Base-by-base conservation (phyloP, 2,797 vertebrate species). In the Poeciliopsis infans region DNA sequence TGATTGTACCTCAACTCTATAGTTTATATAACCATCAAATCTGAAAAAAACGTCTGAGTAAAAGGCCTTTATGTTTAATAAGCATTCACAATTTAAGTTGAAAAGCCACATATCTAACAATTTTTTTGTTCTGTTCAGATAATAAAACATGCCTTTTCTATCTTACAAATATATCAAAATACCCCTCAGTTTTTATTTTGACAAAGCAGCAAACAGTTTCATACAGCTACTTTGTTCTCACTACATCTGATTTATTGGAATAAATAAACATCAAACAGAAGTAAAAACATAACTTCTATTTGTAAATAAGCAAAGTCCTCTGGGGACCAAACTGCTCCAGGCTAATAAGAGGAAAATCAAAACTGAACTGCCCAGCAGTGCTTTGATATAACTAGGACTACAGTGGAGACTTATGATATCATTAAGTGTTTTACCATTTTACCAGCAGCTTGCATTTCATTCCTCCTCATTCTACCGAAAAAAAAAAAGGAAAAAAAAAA, bases 361-460 rank as follows among this genome's bases (percentile, higher is more conserved):
- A 87, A 79, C 82, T 81, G n/a, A 85, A 88, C 88, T 82, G 74
- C 72, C 80, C 80, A 74, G 76, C 10, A 10, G 31, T 74, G 74
- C 66, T 86, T 90, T 88, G 71, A 88, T 83, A 73, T 75, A 76
- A 82, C 70, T n/a, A 47, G 33, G 61, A 83, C 71, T 77, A 5
- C 31, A 86, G 81, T 64, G 39, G 28, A 77, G 69, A 79, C 66
- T 64, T 79, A 57, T 72, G 57, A 13, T 10, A 66, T 23, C 36
- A 71, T 31, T n/a, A 83, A 70, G 75, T 75, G 85, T 86, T 91
- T 89, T 83, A 89, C 89, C 71, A 84, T 90, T 83, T 85, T 79
- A 72, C 76, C 49, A 87, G 86, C 80, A 82, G 74, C 75, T 79
- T 76, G 68, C 43, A 57, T 81, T 84, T 79, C 74, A 61, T 71